Base-by-base conservation (phyloP, 2,113 vertebrate species). In the Psittacus erithacus region DNA sequence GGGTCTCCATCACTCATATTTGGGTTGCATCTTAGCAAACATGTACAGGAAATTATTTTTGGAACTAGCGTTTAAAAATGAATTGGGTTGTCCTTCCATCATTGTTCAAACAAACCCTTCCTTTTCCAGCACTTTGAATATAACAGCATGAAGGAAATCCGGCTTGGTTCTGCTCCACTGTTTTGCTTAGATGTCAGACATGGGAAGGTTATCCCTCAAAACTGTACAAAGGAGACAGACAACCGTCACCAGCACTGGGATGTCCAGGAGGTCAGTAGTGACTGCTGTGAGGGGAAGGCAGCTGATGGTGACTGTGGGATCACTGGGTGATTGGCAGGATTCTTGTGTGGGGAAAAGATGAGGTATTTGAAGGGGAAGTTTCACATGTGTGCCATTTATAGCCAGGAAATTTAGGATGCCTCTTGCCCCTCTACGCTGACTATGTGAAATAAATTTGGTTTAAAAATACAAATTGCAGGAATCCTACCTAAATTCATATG, bases 91-190 rank as follows among this genome's bases (percentile, higher is more conserved):
- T 86, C 82, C 79, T 53, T 86, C 74, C 73, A 33, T 49, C 18
- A 2, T 31, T 82, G n/a, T 81, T 85, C 79, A 97, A 91, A 97
- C 33, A 33, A 75, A 67, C 3, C 5, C 27, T 65, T 27, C 50
- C 46, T 95, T 59, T 92, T 90, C 50, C 96, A 99, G 99, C 97
- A 97, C 88, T 98, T 99, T 96, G 98, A 99, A 60, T 98, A 99
- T 50, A 97, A 97, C 59, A 92, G 97, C 88, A 88, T 97, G 95
- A 98, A 97, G 57, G 97, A 98, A 95, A 97, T 99, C 88, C 97
- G 86, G 20, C 98, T 98, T 85, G 97, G 97, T 33, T 90, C 97
- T 27, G 69, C 74, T 47, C 97, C 88, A 0, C 95, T 92, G 31
- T 86, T 99, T 88, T 99, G 99, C 95, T 96, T 99, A 41, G 98